Evolutionary conservation across 2,888 invertebrate species (phyloP).

Genomic region (Hipparchia semele): DNA sequence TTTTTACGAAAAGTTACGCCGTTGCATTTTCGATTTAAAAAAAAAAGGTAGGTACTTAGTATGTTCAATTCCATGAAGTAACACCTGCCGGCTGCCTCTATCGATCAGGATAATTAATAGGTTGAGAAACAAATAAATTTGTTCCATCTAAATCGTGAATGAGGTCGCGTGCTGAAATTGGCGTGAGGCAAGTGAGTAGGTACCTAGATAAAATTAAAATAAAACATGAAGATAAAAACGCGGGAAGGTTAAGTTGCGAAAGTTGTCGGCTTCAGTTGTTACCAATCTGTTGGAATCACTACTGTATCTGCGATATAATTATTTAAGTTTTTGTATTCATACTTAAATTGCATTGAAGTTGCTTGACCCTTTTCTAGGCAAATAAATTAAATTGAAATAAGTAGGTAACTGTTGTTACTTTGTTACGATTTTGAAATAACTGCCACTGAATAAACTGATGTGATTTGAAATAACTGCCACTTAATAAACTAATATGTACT

Average conservation of each 20-base stretch:
- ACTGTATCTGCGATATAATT: constrained; percentile 18
- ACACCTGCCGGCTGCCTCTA: neutral
- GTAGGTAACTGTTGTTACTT: no score
- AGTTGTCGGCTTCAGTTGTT: constrained; percentile 42
- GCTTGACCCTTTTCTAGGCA: constrained; percentile 4
- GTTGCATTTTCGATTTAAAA: no score
- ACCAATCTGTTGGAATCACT: constrained; percentile 31
- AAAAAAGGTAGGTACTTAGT: no score
- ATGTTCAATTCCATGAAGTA: no score
- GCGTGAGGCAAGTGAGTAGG: constrained; percentile 14
- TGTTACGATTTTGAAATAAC: no score
- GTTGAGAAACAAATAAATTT: constrained; percentile 14
- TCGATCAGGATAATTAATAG: constrained; percentile 4
- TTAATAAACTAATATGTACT: no score
- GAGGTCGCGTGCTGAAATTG: constrained; percentile 38
- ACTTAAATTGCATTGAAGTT: neutral
- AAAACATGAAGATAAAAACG: constrained; percentile 35
- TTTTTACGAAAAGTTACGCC: no score
- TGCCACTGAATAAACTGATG: no score
- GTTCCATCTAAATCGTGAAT: constrained; percentile 23
- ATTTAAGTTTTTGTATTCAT: constrained; percentile 23
- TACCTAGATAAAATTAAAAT: constrained; percentile 26
- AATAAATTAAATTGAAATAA: neutral
- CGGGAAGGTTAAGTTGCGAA: constrained; percentile 47
- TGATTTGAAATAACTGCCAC: no score